A percentile compares a stretch with the other conserved stretches of the same genome.
Evolutionary conservation across 2,797 vertebrate genomes (phyloP).

Genomic region (Phoebastria nigripes): DNA sequence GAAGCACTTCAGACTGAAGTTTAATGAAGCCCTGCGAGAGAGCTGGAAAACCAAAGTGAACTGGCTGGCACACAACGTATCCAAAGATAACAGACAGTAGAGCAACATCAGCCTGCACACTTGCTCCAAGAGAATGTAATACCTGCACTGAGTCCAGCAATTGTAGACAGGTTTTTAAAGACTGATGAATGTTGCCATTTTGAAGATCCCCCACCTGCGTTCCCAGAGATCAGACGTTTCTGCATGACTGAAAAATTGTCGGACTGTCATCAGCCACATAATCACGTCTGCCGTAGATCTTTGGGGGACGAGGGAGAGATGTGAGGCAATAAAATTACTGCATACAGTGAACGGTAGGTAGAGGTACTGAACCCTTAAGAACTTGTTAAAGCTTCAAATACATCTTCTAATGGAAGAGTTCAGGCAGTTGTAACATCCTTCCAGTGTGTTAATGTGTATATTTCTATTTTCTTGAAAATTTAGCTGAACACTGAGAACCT

Average conservation of each 20-base stretch:
- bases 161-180: neutral
- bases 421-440: neutral
- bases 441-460: neutral
- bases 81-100: constrained; percentile 94
- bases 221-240: neutral
- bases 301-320: neutral
- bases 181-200: neutral
- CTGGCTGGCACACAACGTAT: constrained; percentile 96
- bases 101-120: neutral
- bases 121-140: neutral
- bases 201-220: neutral
- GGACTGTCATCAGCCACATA: neutral
- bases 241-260: neutral
- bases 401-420: neutral
- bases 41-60: constrained; percentile 99
- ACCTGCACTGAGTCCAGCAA: neutral
- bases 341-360: neutral
- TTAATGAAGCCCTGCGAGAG: constrained; percentile 94
- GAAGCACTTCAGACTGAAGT: constrained; percentile 97
- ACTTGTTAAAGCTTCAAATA: neutral
- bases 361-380: neutral
- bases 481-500: neutral
- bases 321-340: neutral
- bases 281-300: neutral
- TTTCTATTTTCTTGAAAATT: neutral